phyloP scores from a whole-genome alignment of 2,797 vertebrate genomes.

The Urosaurus nigricauda region DNA sequence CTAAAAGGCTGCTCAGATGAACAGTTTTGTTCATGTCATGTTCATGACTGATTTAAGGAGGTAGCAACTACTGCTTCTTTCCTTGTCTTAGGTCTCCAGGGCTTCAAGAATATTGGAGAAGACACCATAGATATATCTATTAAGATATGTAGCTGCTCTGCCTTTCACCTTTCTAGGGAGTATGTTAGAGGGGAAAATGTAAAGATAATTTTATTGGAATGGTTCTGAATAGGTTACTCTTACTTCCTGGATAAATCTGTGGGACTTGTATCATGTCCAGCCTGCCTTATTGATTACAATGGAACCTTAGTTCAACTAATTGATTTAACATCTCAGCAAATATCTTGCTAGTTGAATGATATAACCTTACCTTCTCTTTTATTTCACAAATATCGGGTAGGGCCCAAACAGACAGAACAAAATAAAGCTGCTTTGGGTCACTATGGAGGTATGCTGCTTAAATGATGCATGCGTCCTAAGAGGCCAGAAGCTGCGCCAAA shows the following conservation, averaged over 20 bases:
- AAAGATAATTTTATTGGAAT: conserved; percentile 40
- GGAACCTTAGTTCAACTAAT: background rate
- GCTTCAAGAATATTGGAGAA: conserved; percentile 10
- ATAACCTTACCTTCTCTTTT: background rate
- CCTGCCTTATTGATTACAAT: background rate
- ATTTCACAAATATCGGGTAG: no score
- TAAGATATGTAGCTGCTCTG: conserved; percentile 30
- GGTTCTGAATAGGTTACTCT: no score
- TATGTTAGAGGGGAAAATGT: background rate
- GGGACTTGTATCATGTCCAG: background rate
- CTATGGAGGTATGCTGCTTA: no score
- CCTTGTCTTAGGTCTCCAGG: conserved; percentile 28
- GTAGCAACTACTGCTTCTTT: conserved; percentile 39
- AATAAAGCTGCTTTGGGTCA: no score
- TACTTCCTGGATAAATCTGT: background rate
- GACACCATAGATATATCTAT: conserved; percentile 37
- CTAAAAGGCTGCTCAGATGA: conserved; percentile 42
- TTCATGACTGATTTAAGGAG: conserved; percentile 22
- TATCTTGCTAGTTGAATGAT: background rate
- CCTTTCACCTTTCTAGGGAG: background rate
- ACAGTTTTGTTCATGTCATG: conserved; percentile 38
- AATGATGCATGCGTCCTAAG: no score
- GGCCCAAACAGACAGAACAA: no score
- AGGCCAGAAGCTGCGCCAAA: no score
- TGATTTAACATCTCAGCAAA: background rate